Evolutionary conservation across 2,797 vertebrate species (phyloP).

Genomic region (Meda fulgida): DNA sequence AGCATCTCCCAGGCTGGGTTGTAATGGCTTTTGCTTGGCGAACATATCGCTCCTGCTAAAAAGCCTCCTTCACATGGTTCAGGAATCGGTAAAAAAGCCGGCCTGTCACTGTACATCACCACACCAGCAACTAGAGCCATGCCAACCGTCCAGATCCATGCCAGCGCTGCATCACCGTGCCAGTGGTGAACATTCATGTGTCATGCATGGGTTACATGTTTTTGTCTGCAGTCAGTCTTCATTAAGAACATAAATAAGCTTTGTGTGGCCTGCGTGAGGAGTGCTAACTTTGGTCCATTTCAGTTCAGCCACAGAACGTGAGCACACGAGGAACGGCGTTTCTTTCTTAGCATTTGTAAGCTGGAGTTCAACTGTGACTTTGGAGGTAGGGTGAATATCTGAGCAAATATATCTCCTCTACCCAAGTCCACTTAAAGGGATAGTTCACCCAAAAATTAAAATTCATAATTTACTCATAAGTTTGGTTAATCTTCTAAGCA

Average conservation of each 20-base stretch:
- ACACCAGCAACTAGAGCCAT: slow-evolving; percentile 52
- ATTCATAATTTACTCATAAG: neutral
- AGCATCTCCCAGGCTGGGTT: slow-evolving; percentile 31
- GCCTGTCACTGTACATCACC: slow-evolving; percentile 54
- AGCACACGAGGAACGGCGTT: neutral
- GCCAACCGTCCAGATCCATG: slow-evolving; percentile 59
- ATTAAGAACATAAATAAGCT: slow-evolving; percentile 74
- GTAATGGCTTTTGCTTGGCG: slow-evolving; percentile 44
- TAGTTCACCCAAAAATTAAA: neutral
- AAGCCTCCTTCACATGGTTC: slow-evolving; percentile 26
- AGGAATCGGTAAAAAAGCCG: slow-evolving; percentile 12
- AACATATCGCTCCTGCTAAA: neutral
- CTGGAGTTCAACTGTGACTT: neutral
- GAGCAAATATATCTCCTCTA: neutral
- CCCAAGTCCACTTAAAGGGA: neutral
- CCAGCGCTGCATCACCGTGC: slow-evolving; percentile 61
- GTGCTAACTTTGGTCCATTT: slow-evolving; percentile 69
- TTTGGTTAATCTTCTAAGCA: neutral
- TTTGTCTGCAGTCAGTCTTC: slow-evolving; percentile 76
- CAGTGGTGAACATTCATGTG: slow-evolving; percentile 75
- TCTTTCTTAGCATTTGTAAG: neutral
- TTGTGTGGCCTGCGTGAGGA: slow-evolving; percentile 65
- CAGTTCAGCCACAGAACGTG: slow-evolving; percentile 28
- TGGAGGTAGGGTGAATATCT: neutral
- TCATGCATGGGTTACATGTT: slow-evolving; percentile 50